Base-by-base conservation (phyloP, 2,797 vertebrate genomes). In the Chelidonichthys spinosus region DNA sequence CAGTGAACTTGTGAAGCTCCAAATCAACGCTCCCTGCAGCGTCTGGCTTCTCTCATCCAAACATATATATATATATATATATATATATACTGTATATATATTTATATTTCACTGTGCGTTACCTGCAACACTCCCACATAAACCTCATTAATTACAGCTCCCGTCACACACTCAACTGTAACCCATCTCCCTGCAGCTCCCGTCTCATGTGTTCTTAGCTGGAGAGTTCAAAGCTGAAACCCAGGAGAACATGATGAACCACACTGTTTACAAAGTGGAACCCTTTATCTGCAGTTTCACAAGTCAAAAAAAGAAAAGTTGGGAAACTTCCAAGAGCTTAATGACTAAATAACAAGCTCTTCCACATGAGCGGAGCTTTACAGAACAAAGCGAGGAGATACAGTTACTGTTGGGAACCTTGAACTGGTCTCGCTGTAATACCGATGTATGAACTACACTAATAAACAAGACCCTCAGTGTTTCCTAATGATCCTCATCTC, bases 1-100 rank as follows among this genome's bases (percentile, higher is more conserved):
- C 56, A 76, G 79, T 60, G 70, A 75, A 76, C 61, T 70, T 25
- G 65, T 18, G 76, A 78, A 78, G 63, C 69, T 78, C 74, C 63
- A 58, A 37, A 63, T 43, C 69, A 47, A 10, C 49, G 58, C 54
- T 37, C 47, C 25, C 49, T 53, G 68, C 75, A 49, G 55, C 46
- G 56, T 11, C 63, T 40, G 32, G 25, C 25, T 25, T 25, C 25
- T 25, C 25, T 25, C 25, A 25, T 25, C 25, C 25, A 25, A 25
- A 25, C 25, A 25, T 25, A 25, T 25, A 25, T 25, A 25, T 25
- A 25, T 25, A 25, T 25, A 25, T 25, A 25, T 25, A 25, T 25
- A 25, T 25, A 39, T 5, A 39, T 8, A 39, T 3, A 39, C 37
- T 39, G 37, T 39, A 39, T 7, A 5, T 58, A 58, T 81, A 25